Evolutionary conservation across 2,797 vertebrate species (phyloP), one percentile per base, ranked within the genome.

Genomic region (Nyctibius grandis): DNA sequence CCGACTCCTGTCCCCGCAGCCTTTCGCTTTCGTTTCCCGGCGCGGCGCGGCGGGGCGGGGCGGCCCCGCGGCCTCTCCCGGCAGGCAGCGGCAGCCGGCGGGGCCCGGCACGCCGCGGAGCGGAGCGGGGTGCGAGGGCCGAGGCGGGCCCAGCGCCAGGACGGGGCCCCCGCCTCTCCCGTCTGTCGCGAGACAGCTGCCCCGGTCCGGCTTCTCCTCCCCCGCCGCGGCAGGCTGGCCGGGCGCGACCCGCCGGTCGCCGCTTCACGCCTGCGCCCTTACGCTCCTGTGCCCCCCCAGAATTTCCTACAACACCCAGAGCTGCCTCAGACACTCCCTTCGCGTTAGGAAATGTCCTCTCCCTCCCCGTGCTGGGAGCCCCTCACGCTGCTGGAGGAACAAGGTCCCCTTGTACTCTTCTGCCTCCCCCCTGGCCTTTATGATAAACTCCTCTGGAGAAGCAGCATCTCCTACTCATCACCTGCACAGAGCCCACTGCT

Each of bases 271-370:
- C 25, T 9, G 7, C 4, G 2, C 31, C 40, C n/a, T 38, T 1
- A 3, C 1, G 10, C 17, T 69, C 5, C 36, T 45, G 7, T 15
- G n/a, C 3, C 5, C 16, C 9, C 13, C 6, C 61, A 7, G 25
- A 15, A 14, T 12, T 9, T 14, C 19, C 26, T 13, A 1, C 2
- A 15, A 3, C 31, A 1, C 2, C 38, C 29, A 1, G 2, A 45
- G n/a, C 6, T 5, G 42, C 29, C 36, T 13, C 61, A 11, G 51
- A 34, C 53, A 0, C 6, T 3, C 4, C 29, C n/a, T 4, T 40
- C 31, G 1, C 36, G 11, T 13, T 7, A 5, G 1, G 22, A 9
- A 50, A 17, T 1, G 31, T 7, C 25, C 11, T 6, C 15, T 17
- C 15, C 20, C 25, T 26, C 8, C 26, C 18, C 1, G 20, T 11